Conservation (phyloP, 2,113 vertebrate genomes). For the Bothrops jararaca region DNA sequence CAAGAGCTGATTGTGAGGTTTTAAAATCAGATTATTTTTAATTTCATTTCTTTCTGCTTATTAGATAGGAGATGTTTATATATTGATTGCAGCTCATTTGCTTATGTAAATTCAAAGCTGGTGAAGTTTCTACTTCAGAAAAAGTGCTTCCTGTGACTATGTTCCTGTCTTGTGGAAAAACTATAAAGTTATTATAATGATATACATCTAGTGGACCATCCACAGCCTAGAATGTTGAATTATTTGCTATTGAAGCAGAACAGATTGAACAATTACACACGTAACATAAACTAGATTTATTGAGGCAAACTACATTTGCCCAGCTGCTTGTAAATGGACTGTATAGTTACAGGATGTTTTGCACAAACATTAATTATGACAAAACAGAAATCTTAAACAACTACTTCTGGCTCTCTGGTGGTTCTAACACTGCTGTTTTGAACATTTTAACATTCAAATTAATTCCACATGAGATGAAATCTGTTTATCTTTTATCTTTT, state of each 20-base stretch:
- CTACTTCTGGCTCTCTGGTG: conserved; percentile 58
- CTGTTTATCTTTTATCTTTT: conserved; percentile 59
- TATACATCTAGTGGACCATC: not conserved
- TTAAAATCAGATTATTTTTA: not conserved
- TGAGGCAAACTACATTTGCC: conserved; percentile 42
- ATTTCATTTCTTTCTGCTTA: not conserved
- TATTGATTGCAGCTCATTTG: not conserved
- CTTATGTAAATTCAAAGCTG: not conserved
- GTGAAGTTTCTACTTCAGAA: not conserved
- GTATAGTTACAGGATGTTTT: conserved; percentile 42
- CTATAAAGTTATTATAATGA: conserved; percentile 6
- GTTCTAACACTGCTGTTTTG: conserved; percentile 48
- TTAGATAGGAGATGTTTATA: not conserved
- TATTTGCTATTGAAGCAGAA: conserved; percentile 35
- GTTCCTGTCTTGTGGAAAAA: not conserved
- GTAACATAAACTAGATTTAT: conserved; percentile 29
- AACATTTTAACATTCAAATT: conserved; percentile 67
- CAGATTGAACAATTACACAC: conserved; percentile 8
- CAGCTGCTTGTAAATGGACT: conserved; percentile 42
- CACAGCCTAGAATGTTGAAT: conserved; percentile 24
- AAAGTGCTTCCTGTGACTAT: not conserved
- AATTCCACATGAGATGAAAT: conserved; percentile 70
- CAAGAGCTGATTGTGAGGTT: not conserved
- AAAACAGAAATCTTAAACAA: conserved; percentile 54
- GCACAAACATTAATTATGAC: conserved; percentile 45